Evolutionary conservation across 2,888 invertebrate genomes (phyloP), one percentile per base, ranked within the genome.

Genomic region (Loripinus fragilis): DNA sequence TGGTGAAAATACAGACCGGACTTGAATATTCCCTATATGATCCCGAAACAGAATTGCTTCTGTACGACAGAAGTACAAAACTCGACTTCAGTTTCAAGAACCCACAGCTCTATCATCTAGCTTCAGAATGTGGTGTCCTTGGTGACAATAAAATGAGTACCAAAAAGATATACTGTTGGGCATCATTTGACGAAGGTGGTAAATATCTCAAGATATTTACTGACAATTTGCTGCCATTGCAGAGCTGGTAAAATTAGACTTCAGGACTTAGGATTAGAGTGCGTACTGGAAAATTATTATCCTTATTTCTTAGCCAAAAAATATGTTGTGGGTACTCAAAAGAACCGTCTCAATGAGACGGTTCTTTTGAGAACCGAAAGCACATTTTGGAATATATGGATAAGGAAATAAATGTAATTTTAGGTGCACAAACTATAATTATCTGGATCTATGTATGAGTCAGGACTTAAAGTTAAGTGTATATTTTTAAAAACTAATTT

Each of bases 91-190:
- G 20, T 12, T 65, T 80, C 10, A 45, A 33, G 5, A 69, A 65
- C 38, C 52, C 65, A 8, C 30, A 38, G 15, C n/a, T 80, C 12
- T 80, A 72, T 50, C 69, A 80, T 30, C 33, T 77, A 5, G 55
- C 72, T 7, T 38, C 45, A 2, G 80, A 80, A 66, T 80, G 80
- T 45, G 80, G 80, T 12, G 42, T 76, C 25, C 25, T 80, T 12
- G 65, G 67, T 60, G 74, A 42, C 20, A 25, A 50, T 0, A 65
- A n/a, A 66, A 30, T 74, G 0, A 65, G 71, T 33, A 64, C 69
- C n/a, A 80, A 80, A 65, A 77, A 77, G 30, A 80, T 80, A 64
- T 80, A 68, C 30, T 80, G 77, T 68, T 80, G 74, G 71, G 80
- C 80, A 23, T 76, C 74, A 23, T 80, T 77, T 67, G 60, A 77